phyloP scores from a whole-genome alignment of 2,888 invertebrate species.

The Parnassius smintheus region DNA sequence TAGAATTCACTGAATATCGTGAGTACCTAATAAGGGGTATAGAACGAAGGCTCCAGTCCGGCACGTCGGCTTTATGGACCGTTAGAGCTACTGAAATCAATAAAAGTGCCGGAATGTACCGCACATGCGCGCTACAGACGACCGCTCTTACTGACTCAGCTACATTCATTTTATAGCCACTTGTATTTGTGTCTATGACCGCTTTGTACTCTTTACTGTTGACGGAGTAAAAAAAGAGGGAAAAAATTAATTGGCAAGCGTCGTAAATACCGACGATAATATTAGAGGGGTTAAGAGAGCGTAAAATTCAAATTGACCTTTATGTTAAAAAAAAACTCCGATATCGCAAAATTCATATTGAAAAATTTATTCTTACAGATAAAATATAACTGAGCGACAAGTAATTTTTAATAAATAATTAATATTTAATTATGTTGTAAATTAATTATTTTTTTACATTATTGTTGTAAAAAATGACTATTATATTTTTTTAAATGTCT shows the following conservation, averaged over 20 bases:
- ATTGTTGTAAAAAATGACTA: slow-evolving; percentile 1
- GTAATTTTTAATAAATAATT: too few species aligned
- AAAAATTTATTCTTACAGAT: neutral
- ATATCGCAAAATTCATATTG: slow-evolving; percentile 19
- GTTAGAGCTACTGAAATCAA: slow-evolving; percentile 87
- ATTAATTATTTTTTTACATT: too few species aligned
- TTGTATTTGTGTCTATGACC: slow-evolving; percentile 79
- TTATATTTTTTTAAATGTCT: neutral
- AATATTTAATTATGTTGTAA: neutral
- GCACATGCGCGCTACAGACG: slow-evolving; percentile 75
- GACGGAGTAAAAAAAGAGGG: slow-evolving; percentile 69
- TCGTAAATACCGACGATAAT: slow-evolving; percentile 50
- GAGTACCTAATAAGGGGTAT: slow-evolving; percentile 77
- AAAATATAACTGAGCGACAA: neutral
- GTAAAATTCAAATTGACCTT: slow-evolving; percentile 17
- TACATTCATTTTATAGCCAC: slow-evolving; percentile 80
- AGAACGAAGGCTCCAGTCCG: slow-evolving; percentile 70
- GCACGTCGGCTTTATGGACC: slow-evolving; percentile 80
- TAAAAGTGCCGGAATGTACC: slow-evolving; percentile 83
- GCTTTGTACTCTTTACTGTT: slow-evolving; percentile 70
- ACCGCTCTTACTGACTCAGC: slow-evolving; percentile 72
- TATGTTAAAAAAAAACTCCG: neutral
- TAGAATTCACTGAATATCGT: slow-evolving; percentile 66
- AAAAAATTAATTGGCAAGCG: slow-evolving; percentile 60
- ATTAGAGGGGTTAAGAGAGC: slow-evolving; percentile 35